phyloP scores from a whole-genome alignment of 2,797 vertebrate species.

The Chaenodraco wilsoni region DNA sequence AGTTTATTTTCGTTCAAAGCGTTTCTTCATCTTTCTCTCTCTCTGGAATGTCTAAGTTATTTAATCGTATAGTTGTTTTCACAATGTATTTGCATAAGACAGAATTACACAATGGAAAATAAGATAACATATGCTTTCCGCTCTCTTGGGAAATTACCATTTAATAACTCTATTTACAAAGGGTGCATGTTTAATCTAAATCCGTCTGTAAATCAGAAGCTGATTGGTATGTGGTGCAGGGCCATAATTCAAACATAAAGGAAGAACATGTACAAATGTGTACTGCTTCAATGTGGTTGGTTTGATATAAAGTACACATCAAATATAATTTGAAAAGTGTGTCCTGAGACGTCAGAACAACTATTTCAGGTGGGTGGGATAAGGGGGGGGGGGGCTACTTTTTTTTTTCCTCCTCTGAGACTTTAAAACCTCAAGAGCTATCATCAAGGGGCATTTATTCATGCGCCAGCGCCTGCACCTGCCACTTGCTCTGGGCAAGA shows the following conservation, averaged over 20 bases:
- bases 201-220: conserved; percentile 22
- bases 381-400: not conserved
- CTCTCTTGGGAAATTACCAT: conserved; percentile 48
- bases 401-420: conserved; percentile 14
- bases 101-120: conserved; percentile 22
- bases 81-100: conserved; percentile 32
- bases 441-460: conserved; percentile 74
- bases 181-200: conserved; percentile 15
- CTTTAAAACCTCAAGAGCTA: conserved; percentile 69
- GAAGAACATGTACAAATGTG: not conserved
- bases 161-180: conserved; percentile 38
- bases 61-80: conserved; percentile 22
- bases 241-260: conserved; percentile 5
- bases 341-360: conserved; percentile 27
- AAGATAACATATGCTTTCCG: conserved; percentile 21
- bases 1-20: not conserved
- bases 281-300: not conserved
- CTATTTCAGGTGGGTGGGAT: conserved; percentile 40
- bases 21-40: conserved; percentile 7
- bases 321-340: conserved; percentile 24
- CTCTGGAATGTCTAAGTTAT: conserved; percentile 30
- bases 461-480: conserved; percentile 60
- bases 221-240: not conserved
- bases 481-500: conserved; percentile 70
- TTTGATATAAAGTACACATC: conserved; percentile 8